Base-by-base conservation (phyloP, 2,113 vertebrate species). In the Apistogramma diplotaenia region DNA sequence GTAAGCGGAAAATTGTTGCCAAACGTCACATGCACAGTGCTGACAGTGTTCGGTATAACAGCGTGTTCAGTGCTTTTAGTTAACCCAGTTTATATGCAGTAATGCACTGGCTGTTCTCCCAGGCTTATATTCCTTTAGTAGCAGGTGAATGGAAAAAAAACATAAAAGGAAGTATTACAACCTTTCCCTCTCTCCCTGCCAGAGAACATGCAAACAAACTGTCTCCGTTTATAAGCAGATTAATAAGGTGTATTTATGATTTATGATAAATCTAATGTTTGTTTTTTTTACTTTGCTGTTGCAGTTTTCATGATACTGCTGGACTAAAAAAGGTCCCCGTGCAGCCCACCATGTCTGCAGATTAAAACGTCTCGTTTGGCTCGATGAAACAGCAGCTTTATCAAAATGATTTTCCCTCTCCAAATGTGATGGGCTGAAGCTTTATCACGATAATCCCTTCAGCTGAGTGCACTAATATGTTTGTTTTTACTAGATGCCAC, bases 361-460 rank as follows among this genome's bases (percentile, higher is more conserved):
- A 89, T 92, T 90, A 89, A 86, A 81, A 81, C 58, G 65, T 73
- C 81, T 84, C 82, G 85, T 87, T 83, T 81, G 85, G 75, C 84
- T 83, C 16, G 25, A 31, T 91, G 80, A 90, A 89, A 87, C 77
- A 54, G 67, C 86, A 81, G 92, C 88, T 93, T 91, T 83, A 87
- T 88, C 77, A 62, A 89, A 92, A 90, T 82, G 55, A 93, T 89
- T 89, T 87, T n/a, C 77, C 79, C 33, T 67, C 74, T 87, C 74
- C 59, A 84, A 89, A 89, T 62, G 78, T 75, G 83, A 73, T 35
- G 37, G 73, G 49, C 81, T 87, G 31, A 89, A 89, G 85, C 87
- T 86, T 89, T 72, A 79, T 83, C 83, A 67, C n/a, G 31, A 19
- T 92, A 90, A 93, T 92, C 91, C 83, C 82, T 75, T 54, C 60